Base-by-base conservation (phyloP, 2,797 vertebrate species). In the Spea hammondii region DNA sequence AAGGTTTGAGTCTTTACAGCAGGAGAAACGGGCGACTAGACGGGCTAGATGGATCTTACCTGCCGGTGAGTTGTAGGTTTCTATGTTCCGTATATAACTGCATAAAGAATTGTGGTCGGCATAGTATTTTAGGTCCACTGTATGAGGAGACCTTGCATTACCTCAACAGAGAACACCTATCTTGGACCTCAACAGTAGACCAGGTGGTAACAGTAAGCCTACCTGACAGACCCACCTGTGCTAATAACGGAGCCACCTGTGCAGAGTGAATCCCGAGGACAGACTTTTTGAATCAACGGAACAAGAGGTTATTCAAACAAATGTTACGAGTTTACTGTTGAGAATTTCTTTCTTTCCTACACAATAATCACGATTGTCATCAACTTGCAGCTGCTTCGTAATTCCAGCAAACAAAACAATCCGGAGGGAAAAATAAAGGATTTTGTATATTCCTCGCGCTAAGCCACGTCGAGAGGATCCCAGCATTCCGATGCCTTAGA, bases 351-450 rank as follows among this genome's bases (percentile, higher is more conserved):
- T 62, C 59, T 12, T 62, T 14, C 32, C 1, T 2, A 32, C 1
- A 32, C 32, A 32, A 32, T 32, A 32, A 32, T 32, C 32, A 32
- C 32, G 32, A 32, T 32, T 32, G 32, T 32, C 32, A 32, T 46
- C n/a, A 53, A 50, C 5, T 13, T 47, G 47, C 74, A 54, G 74
- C 65, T 76, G 74, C 32, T 48, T 8, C 53, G 3, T 76, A 76
- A 74, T 74, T 62, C 32, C 60, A 66, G 11, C 10, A 32, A 62
- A 32, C n/a, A 62, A 44, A 74, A 65, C 13, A 74, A 65, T 17
- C 51, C 14, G n/a, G 32, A 64, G 72, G 17, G 49, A 74, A 53
- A 53, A 45, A 74, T 64, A 74, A 62, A 74, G 11, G 64, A 57
- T 10, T 5, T 13, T 57, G 55, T 57, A 13, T 57, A 6, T 57